These are phyloP conservation scores for Macroteleia sp. DNA, from an alignment of 2,888 invertebrate genomes.

Conservation along the genomic window DNA sequence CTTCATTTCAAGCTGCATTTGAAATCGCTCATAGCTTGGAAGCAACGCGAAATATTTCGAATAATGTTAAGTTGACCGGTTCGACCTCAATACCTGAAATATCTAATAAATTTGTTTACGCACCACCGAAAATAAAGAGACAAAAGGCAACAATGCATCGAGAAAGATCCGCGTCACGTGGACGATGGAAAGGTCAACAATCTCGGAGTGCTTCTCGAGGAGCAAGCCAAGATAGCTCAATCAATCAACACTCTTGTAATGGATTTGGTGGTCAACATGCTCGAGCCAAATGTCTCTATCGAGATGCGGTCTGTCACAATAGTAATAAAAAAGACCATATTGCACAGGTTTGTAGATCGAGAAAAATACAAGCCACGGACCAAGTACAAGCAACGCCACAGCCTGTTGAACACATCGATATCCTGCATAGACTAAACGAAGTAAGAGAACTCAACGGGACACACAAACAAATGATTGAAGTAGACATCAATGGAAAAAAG, in stretches of 20 bases:
- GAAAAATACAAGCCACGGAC: background rate
- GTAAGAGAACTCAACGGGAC: background rate
- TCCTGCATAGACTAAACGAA: slow-evolving; percentile 10
- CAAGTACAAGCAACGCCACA: background rate
- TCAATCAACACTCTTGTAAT: background rate
- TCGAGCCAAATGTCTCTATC: background rate
- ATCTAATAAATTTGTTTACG: slow-evolving; percentile 8
- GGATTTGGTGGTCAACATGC: background rate
- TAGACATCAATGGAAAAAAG: slow-evolving; percentile 20
- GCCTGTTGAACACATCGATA: slow-evolving; percentile 16
- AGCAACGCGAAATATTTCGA: slow-evolving; percentile 16
- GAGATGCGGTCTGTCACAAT: background rate
- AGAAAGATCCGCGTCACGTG: background rate
- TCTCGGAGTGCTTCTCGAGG: too few relatives aligned
- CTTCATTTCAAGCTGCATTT: slow-evolving; percentile 27
- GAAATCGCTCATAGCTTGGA: slow-evolving; percentile 47
- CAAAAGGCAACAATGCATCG: background rate
- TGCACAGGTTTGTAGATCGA: slow-evolving; percentile 4
- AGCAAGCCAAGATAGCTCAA: too few relatives aligned
- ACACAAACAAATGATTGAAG: slow-evolving; percentile 21
- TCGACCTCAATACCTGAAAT: background rate
- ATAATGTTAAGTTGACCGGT: background rate
- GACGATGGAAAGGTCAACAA: background rate
- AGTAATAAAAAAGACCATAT: slow-evolving; percentile 1
- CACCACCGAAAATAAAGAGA: background rate